A percentile compares a stretch with the other conserved stretches of the same genome.
Evolutionary conservation across 2,797 vertebrate genomes (phyloP).

Genomic region (Macroramphosus scolopax): DNA sequence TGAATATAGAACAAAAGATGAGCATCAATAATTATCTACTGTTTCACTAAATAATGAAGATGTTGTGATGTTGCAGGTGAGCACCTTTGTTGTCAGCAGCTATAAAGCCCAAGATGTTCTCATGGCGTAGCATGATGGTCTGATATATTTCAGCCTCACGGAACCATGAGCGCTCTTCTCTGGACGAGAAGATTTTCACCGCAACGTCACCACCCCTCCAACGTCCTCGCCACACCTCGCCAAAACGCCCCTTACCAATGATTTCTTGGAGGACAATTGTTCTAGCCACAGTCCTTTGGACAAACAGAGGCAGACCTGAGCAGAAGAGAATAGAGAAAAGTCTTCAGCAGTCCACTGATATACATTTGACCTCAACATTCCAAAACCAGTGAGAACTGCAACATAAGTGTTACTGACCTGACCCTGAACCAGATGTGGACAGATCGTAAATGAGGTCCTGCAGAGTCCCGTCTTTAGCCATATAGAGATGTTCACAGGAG

Average conservation of each 20-base stretch:
- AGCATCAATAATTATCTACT: background rate
- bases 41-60: background rate
- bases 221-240: constrained; percentile 96
- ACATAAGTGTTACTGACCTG: too few species aligned
- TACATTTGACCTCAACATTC: too few species aligned
- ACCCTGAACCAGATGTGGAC: constrained; percentile 97
- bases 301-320: constrained; percentile 93
- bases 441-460: constrained; percentile 99
- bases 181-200: constrained; percentile 97
- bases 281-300: constrained; percentile 96
- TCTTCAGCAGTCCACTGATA: too few species aligned
- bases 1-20: too few species aligned
- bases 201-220: constrained; percentile 98
- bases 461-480: constrained; percentile 92
- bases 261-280: constrained; percentile 98
- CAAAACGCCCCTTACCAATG: constrained; percentile 97
- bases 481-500: constrained; percentile 91
- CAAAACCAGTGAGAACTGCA: too few species aligned
- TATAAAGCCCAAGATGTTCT: constrained; percentile 98
- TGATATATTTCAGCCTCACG: constrained; percentile 98
- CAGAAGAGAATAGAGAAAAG: too few species aligned
- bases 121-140: constrained; percentile 96
- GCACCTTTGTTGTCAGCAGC: constrained; percentile 98
- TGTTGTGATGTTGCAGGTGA: background rate
- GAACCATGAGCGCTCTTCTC: constrained; percentile 98